Evolutionary conservation across 2,888 invertebrate species (phyloP).

Genomic region (Drosophila mimetica): DNA sequence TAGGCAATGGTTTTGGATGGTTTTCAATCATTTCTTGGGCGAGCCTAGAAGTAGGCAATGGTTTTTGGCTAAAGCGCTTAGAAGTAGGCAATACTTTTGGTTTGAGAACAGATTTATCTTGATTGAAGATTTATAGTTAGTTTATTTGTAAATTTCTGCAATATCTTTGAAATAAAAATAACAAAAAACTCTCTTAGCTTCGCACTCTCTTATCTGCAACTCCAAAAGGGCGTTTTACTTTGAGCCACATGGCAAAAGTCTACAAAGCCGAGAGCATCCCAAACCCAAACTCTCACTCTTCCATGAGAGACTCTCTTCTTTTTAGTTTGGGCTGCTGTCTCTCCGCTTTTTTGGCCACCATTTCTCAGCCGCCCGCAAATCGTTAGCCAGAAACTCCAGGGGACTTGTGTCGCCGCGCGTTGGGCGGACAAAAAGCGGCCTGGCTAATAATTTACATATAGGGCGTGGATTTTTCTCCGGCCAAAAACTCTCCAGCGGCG

Average conservation of each 20-base stretch:
- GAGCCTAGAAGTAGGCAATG: neutral
- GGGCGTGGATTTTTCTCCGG: constrained; percentile 79
- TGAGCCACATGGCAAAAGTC: constrained; percentile 48
- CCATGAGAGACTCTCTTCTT: constrained; percentile 3
- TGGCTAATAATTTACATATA: constrained; percentile 82
- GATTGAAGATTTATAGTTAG: neutral
- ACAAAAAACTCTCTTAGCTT: constrained; percentile 7
- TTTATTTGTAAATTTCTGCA: neutral
- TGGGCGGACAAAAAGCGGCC: constrained; percentile 70
- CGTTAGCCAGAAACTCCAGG: constrained; percentile 62
- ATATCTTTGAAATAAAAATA: constrained; percentile 38
- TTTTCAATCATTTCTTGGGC: neutral
- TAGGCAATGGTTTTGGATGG: constrained; percentile 14
- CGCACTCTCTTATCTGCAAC: constrained; percentile 19
- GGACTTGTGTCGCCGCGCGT: constrained; percentile 36
- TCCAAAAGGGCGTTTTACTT: constrained; percentile 77
- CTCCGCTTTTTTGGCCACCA: constrained; percentile 36
- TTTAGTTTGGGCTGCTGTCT: constrained; percentile 13
- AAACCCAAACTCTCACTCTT: constrained; percentile 20
- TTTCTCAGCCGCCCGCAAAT: constrained; percentile 63
- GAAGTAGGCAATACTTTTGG: neutral
- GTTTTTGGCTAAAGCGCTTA: neutral
- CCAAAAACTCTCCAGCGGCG: constrained; percentile 53
- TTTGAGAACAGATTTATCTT: neutral
- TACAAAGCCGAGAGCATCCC: constrained; percentile 39